These are phyloP conservation scores for Ameiurus melas DNA, from an alignment of 2,113 vertebrate genomes.

Conservation along the genomic window DNA sequence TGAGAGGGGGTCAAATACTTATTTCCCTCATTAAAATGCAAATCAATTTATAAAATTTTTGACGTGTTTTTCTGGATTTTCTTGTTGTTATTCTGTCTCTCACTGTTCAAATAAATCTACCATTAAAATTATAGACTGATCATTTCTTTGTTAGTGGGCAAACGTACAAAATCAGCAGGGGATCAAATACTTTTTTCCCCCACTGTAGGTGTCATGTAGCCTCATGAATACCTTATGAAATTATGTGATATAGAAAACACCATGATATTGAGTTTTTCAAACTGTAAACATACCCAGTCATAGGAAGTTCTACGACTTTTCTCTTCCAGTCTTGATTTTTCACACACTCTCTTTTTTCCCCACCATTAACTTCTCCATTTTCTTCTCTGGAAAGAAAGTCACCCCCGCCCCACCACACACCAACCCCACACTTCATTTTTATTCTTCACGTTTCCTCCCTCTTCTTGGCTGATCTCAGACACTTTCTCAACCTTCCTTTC, in stretches of 20 bases:
- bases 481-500: constrained; percentile 15
- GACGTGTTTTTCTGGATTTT: too few relatives aligned
- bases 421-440: neutral
- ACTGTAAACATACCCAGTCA: constrained; percentile 14
- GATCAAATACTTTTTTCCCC: too few relatives aligned
- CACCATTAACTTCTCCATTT: constrained; percentile 42
- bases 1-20: too few relatives aligned
- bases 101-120: too few relatives aligned
- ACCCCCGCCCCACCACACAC: neutral
- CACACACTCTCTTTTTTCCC: neutral
- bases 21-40: too few relatives aligned
- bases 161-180: too few relatives aligned
- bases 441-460: neutral
- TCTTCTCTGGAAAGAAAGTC: neutral
- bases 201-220: neutral
- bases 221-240: neutral
- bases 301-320: constrained; percentile 13
- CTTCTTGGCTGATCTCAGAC: constrained; percentile 4
- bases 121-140: too few relatives aligned
- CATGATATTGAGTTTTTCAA: neutral
- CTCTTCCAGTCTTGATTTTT: neutral
- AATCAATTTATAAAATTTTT: too few relatives aligned
- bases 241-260: neutral
- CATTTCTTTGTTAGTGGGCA: too few relatives aligned
- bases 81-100: too few relatives aligned